phyloP scores from a whole-genome alignment of 2,113 vertebrate genomes.

The Corythornis vintsioides region DNA sequence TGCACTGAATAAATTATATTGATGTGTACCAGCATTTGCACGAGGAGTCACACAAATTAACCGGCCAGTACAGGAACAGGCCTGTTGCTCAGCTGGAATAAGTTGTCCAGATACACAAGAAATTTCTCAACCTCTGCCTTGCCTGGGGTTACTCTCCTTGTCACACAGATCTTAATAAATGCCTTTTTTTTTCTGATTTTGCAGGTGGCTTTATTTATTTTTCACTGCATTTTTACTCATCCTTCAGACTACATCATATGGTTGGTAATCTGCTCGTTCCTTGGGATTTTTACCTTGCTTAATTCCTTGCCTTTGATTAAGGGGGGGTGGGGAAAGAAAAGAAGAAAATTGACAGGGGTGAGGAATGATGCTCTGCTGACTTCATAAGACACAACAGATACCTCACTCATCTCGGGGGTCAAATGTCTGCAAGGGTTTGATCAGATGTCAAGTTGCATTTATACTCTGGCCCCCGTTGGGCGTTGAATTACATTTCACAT shows the following conservation, averaged over 20 bases:
- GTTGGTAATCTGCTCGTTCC: not conserved
- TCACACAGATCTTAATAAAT: not conserved
- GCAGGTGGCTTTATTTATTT: not conserved
- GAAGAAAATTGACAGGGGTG: constrained; percentile 26
- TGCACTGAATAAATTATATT: not conserved
- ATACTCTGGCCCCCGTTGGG: constrained; percentile 78
- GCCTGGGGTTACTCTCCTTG: not conserved
- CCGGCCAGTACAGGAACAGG: not conserved
- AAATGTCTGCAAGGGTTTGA: constrained; percentile 79
- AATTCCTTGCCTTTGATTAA: not conserved
- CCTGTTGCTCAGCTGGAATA: not conserved
- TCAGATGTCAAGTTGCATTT: constrained; percentile 85
- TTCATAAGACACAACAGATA: constrained; percentile 69
- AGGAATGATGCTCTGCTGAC: constrained; percentile 58
- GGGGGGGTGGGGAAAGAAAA: not conserved
- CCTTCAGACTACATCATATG: not conserved
- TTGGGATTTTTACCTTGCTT: not conserved
- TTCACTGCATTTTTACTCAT: not conserved
- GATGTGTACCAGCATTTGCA: not conserved
- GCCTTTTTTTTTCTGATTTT: not conserved
- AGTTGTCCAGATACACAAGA: not conserved
- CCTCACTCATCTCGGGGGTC: constrained; percentile 83
- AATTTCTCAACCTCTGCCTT: not conserved
- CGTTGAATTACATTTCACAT: constrained; percentile 86
- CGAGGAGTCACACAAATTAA: not conserved